phyloP scores from a whole-genome alignment of 2,797 vertebrate species.

The Sarcophilus harrisii region DNA sequence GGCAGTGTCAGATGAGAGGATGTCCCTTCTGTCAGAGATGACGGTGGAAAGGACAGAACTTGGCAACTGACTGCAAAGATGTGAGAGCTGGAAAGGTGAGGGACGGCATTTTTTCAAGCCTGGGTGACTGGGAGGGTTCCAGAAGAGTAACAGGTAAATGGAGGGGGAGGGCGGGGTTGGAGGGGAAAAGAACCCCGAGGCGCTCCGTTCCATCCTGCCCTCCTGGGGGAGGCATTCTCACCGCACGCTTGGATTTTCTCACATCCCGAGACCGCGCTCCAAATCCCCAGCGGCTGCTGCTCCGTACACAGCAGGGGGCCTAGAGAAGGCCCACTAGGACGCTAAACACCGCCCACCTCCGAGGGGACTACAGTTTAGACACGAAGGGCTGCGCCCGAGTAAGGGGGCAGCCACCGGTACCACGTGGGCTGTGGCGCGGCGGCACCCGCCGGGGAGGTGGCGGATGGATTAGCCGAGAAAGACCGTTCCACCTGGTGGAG shows the following conservation, averaged over 20 bases:
- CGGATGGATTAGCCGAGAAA: too few species aligned
- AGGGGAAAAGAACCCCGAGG: neutral
- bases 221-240: neutral
- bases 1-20: neutral
- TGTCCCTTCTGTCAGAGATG: neutral
- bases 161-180: too few species aligned
- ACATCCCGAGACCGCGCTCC: rapidly evolving
- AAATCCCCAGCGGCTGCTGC: neutral
- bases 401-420: neutral
- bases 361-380: neutral
- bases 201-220: neutral
- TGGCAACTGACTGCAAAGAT: neutral
- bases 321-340: neutral
- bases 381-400: neutral
- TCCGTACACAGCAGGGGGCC: too few species aligned
- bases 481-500: neutral
- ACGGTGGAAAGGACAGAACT: neutral
- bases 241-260: neutral
- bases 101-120: neutral
- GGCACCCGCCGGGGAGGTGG: neutral
- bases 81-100: too few species aligned
- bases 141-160: too few species aligned
- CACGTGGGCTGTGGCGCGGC: neutral
- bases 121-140: neutral
- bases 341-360: too few species aligned